These are phyloP conservation scores for Metaphire vulgaris DNA, from an alignment of 1,140 invertebrate species.

Conservation along the genomic window DNA sequence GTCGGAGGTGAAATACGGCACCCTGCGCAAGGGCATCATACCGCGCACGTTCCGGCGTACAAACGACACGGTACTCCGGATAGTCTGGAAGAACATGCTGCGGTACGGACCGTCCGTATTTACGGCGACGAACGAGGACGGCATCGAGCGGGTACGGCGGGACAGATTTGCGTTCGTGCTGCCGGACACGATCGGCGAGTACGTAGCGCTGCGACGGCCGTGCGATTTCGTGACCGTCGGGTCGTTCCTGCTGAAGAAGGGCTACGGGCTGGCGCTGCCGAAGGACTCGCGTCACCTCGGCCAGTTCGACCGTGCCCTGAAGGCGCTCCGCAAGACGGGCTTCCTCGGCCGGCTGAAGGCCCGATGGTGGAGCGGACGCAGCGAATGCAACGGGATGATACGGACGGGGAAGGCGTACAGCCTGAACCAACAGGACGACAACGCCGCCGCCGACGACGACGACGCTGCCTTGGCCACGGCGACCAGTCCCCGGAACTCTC, in stretches of 20 bases:
- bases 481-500: too few species aligned
- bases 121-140: conserved; percentile 17
- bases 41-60: conserved; percentile 8
- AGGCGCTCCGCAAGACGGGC: conserved; percentile 8
- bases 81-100: conserved; percentile 9
- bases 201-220: conserved; percentile 21
- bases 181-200: conserved; percentile 25
- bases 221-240: conserved; percentile 31
- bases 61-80: conserved; percentile 10
- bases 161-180: conserved; percentile 15
- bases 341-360: conserved; percentile 14
- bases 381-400: background rate
- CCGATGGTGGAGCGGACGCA: conserved; percentile 20
- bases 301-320: conserved; percentile 19
- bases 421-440: background rate
- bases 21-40: conserved; percentile 14
- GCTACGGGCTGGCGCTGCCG: conserved; percentile 25
- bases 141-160: conserved; percentile 15
- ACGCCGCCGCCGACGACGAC: too few species aligned
- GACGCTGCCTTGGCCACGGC: too few species aligned
- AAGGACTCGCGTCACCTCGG: conserved; percentile 22
- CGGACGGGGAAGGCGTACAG: background rate
- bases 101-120: conserved; percentile 3
- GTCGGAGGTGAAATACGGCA: conserved; percentile 17
- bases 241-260: conserved; percentile 20